These are phyloP conservation scores for Laticauda laticaudata DNA, from an alignment of 2,113 vertebrate species.

Conservation along the genomic window DNA sequence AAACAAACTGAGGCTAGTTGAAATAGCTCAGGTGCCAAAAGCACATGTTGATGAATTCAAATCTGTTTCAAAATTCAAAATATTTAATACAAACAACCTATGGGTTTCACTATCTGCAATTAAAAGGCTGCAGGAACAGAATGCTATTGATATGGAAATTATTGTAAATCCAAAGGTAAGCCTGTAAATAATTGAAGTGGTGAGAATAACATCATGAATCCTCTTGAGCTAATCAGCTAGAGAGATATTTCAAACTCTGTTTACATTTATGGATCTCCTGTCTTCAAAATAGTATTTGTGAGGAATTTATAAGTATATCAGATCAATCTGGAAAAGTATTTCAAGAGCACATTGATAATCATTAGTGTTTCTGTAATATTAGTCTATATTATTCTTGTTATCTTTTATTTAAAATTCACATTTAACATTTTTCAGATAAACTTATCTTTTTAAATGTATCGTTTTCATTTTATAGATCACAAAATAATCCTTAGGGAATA, in stretches of 20 bases:
- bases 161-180: conserved; percentile 96
- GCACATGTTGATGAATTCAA: conserved; percentile 97
- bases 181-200: not conserved
- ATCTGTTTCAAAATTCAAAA: conserved; percentile 97
- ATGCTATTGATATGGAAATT: conserved; percentile 94
- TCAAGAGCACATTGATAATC: not conserved
- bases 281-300: not conserved
- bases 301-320: not conserved
- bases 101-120: conserved; percentile 94
- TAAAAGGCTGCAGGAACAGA: conserved; percentile 92
- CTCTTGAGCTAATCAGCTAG: not conserved
- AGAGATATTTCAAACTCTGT: not conserved
- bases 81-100: conserved; percentile 98
- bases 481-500: not conserved
- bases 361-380: not conserved
- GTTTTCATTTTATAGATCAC: not conserved
- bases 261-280: not conserved
- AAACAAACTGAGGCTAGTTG: conserved; percentile 92
- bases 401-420: not conserved
- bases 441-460: not conserved
- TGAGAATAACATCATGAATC: not conserved
- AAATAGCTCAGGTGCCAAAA: conserved; percentile 98
- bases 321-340: not conserved
- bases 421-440: not conserved
- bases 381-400: not conserved